Percentiles rank a stretch among this genome's conserved stretches.
phyloP scores from a whole-genome alignment of 2,888 invertebrate genomes.

The Petrolisthes manimaculis region DNA sequence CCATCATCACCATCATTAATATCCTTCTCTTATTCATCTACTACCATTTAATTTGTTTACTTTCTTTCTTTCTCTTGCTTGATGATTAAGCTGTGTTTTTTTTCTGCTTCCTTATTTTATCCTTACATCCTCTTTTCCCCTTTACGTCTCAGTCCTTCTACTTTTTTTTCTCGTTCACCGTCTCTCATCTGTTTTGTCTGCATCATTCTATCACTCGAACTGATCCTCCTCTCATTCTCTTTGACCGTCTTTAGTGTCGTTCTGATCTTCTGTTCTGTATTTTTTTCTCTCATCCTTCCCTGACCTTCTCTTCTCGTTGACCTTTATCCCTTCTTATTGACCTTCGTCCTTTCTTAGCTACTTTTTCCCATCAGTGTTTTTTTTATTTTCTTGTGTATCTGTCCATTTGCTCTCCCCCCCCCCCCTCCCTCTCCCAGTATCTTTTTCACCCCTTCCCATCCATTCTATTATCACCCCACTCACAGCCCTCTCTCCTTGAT shows the following conservation, averaged over 20 bases:
- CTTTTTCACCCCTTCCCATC: slow-evolving; percentile 14
- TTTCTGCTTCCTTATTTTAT: background rate
- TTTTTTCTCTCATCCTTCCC: background rate
- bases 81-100: too few species aligned
- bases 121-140: background rate
- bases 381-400: background rate
- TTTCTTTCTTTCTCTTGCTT: too few species aligned
- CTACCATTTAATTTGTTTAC: too few species aligned
- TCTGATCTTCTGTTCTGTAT: slow-evolving; percentile 3
- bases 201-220: background rate
- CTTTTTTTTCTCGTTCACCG: background rate
- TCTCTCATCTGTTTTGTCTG: slow-evolving; percentile 8
- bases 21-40: too few species aligned
- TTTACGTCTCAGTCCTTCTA: background rate
- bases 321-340: slow-evolving; percentile 2
- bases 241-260: too few species aligned
- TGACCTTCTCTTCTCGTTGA: background rate
- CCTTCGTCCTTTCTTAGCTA: background rate
- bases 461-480: background rate
- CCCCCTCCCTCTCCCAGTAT: background rate
- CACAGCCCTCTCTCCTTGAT: background rate
- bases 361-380: too few species aligned
- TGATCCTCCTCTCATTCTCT: too few species aligned
- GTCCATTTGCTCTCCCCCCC: background rate
- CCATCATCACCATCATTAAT: too few species aligned